These are phyloP conservation scores for Luperina testacea DNA, from an alignment of 2,888 invertebrate species.

Conservation along the genomic window DNA sequence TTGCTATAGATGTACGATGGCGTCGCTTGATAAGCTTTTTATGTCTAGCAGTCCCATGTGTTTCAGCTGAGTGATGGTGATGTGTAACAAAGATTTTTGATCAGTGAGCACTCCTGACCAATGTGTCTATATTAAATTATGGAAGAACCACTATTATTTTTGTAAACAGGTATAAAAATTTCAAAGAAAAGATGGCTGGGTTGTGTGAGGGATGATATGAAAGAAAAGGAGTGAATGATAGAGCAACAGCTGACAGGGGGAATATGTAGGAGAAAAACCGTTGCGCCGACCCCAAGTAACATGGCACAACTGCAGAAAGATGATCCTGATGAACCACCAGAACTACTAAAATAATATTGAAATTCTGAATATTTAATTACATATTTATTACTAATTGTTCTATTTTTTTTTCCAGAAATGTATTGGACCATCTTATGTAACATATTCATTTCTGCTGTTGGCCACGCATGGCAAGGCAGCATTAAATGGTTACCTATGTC, in stretches of 20 bases:
- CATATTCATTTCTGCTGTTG: constrained; percentile 79
- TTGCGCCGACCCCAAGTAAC: background rate
- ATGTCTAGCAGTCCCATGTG: background rate
- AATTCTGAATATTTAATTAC: background rate
- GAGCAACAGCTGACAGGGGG: background rate
- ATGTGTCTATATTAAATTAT: too few relatives aligned
- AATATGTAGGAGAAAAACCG: background rate
- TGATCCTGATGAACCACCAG: background rate
- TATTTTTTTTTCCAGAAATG: constrained; percentile 77
- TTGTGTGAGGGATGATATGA: background rate
- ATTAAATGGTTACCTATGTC: constrained; percentile 76
- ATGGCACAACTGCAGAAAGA: background rate
- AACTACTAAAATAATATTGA: background rate
- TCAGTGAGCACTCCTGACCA: too few relatives aligned
- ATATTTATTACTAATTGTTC: background rate
- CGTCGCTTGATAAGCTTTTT: background rate
- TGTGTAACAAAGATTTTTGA: background rate
- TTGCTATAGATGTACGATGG: background rate
- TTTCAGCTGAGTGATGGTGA: background rate
- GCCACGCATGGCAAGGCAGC: constrained; percentile 81
- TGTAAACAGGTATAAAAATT: background rate
- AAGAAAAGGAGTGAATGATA: background rate
- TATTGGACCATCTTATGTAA: constrained; percentile 84
- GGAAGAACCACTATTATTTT: too few relatives aligned
- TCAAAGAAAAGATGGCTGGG: background rate